Evolutionary conservation across 2,113 vertebrate genomes (phyloP).

Genomic region (Tupaia tana): DNA sequence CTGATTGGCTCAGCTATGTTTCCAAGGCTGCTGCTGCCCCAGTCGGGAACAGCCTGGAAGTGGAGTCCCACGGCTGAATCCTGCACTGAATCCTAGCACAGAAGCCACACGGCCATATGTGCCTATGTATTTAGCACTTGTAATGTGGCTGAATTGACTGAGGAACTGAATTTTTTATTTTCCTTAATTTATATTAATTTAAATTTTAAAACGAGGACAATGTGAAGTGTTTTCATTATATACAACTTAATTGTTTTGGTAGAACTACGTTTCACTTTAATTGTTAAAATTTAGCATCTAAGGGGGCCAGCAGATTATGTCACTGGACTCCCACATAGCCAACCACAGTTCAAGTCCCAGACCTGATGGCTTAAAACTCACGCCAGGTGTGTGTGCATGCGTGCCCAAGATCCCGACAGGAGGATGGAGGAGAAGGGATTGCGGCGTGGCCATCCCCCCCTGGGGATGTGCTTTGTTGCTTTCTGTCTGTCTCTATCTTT

Average conservation of each 20-base stretch:
- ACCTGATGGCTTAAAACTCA: too few relatives aligned
- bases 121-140: background rate
- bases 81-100: background rate
- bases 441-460: too few relatives aligned
- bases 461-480: too few relatives aligned
- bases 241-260: conserved; percentile 30
- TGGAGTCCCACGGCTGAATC: background rate
- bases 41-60: background rate
- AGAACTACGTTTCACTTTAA: background rate
- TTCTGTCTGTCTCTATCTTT: too few relatives aligned
- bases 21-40: background rate
- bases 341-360: too few relatives aligned
- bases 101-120: background rate
- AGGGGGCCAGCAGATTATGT: background rate
- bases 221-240: conserved; percentile 17
- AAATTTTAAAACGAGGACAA: conserved; percentile 35
- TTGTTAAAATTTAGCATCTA: background rate
- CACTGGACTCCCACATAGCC: too few relatives aligned
- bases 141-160: background rate
- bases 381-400: too few relatives aligned
- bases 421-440: too few relatives aligned
- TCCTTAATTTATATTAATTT: conserved; percentile 27
- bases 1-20: conserved; percentile 9
- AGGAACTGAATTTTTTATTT: conserved; percentile 14
- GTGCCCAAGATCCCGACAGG: too few relatives aligned